Evolutionary conservation across 92 coral and sea anemone species (phyloP).

Genomic region (Pocillopora grandis): DNA sequence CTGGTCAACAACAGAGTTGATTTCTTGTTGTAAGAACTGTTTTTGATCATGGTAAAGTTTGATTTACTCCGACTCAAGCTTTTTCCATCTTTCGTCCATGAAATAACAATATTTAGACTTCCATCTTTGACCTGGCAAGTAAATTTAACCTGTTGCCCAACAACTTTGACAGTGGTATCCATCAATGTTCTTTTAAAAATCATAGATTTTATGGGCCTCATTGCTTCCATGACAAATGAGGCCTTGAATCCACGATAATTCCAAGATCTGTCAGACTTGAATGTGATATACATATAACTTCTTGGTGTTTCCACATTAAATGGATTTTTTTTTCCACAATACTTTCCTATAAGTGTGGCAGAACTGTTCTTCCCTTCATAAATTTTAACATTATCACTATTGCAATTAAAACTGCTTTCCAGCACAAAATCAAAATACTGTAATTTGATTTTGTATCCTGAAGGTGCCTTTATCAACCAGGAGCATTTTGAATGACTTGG

Average conservation of each 20-base stretch:
- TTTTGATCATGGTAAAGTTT: not conserved
- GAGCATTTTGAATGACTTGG: constrained; percentile 61
- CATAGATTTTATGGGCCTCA: not conserved
- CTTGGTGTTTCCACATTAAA: constrained; percentile 57
- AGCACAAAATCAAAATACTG: constrained; percentile 58
- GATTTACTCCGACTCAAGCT: not conserved
- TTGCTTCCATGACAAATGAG: not conserved
- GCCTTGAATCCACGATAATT: constrained; percentile 78
- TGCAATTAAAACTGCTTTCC: constrained; percentile 62
- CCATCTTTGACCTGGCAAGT: constrained; percentile 68
- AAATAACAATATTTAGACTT: constrained; percentile 40
- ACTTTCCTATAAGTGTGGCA: constrained; percentile 65
- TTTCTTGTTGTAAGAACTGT: constrained; percentile 24
- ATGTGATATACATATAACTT: constrained; percentile 56
- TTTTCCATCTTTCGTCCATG: constrained; percentile 48
- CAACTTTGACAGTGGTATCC: constrained; percentile 16
- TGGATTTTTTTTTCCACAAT: constrained; percentile 67
- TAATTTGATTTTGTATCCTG: constrained; percentile 61
- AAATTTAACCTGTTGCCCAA: constrained; percentile 46
- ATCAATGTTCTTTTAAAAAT: constrained; percentile 36
- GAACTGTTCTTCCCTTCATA: constrained; percentile 69
- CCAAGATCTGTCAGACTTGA: constrained; percentile 65
- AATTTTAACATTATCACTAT: constrained; percentile 59
- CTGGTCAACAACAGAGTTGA: constrained; percentile 46
- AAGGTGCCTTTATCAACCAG: constrained; percentile 79